phyloP scores from a whole-genome alignment of 2,113 vertebrate genomes.

The Nesogale talazaci region DNA sequence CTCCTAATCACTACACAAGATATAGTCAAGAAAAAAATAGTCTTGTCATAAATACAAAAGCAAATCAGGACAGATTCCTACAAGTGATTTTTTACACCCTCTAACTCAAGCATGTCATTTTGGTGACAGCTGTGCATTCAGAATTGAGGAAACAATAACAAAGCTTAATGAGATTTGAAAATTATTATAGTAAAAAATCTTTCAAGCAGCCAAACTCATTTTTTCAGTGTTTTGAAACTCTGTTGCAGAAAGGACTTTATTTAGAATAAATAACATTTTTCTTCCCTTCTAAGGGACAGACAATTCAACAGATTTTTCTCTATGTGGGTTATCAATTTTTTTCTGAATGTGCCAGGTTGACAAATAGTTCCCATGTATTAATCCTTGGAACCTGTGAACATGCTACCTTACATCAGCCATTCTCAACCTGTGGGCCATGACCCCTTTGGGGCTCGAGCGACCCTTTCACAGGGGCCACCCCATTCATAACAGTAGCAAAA shows the following conservation, averaged over 20 bases:
- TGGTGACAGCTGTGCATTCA: constrained; percentile 67
- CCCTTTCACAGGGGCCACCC: too few species aligned
- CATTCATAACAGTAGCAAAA: too few species aligned
- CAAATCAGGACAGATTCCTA: neutral
- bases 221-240: constrained; percentile 73
- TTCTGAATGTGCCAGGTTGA: constrained; percentile 16
- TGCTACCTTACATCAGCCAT: neutral
- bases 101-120: constrained; percentile 46
- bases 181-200: constrained; percentile 70
- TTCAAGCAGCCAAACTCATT: constrained; percentile 75
- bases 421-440: too few species aligned
- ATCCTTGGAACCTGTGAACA: neutral
- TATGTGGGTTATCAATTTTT: constrained; percentile 51
- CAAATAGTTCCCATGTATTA: neutral
- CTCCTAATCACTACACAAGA: constrained; percentile 52
- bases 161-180: constrained; percentile 79
- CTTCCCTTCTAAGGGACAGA: constrained; percentile 58
- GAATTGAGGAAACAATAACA: constrained; percentile 73
- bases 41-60: constrained; percentile 50
- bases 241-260: constrained; percentile 64
- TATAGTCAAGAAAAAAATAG: constrained; percentile 27
- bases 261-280: constrained; percentile 77
- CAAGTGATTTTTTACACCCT: constrained; percentile 34
- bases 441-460: too few species aligned
- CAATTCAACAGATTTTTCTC: constrained; percentile 43